Evolutionary conservation across 2,888 invertebrate genomes (phyloP).

Genomic region (Chrysopilus asiliformis): DNA sequence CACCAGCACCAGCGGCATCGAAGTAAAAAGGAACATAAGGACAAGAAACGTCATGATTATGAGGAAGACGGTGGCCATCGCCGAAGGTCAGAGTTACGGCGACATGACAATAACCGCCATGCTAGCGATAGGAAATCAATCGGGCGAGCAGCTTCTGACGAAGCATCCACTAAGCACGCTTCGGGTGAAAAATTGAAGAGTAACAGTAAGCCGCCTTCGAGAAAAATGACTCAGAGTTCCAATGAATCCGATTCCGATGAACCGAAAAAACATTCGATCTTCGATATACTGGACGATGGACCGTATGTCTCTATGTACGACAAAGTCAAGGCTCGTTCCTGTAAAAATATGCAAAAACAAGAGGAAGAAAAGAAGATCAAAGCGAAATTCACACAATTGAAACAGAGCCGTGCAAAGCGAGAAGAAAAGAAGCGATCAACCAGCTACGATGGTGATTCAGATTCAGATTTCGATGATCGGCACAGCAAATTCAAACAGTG

Average conservation of each 20-base stretch:
- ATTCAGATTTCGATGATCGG: constrained; percentile 41
- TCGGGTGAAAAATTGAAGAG: constrained; percentile 13
- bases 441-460: constrained; percentile 81
- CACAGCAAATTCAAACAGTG: constrained; percentile 17
- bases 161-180: constrained; percentile 1
- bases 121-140: constrained; percentile 22
- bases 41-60: constrained; percentile 29
- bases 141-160: background rate
- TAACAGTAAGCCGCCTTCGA: constrained; percentile 20
- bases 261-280: constrained; percentile 81
- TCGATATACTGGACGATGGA: constrained; percentile 78
- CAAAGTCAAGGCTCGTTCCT: constrained; percentile 87
- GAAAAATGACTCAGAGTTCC: constrained; percentile 42
- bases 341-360: constrained; percentile 85
- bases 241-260: constrained; percentile 65
- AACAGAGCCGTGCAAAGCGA: constrained; percentile 74
- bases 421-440: constrained; percentile 81
- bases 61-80: constrained; percentile 11
- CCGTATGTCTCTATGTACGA: constrained; percentile 97
- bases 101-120: constrained; percentile 14
- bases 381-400: constrained; percentile 77
- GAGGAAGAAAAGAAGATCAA: constrained; percentile 83
- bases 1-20: constrained; percentile 26
- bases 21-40: constrained; percentile 30
- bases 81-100: constrained; percentile 9